Conservation (phyloP, 1,140 invertebrate species). For the Magallana ariakensis region DNA sequence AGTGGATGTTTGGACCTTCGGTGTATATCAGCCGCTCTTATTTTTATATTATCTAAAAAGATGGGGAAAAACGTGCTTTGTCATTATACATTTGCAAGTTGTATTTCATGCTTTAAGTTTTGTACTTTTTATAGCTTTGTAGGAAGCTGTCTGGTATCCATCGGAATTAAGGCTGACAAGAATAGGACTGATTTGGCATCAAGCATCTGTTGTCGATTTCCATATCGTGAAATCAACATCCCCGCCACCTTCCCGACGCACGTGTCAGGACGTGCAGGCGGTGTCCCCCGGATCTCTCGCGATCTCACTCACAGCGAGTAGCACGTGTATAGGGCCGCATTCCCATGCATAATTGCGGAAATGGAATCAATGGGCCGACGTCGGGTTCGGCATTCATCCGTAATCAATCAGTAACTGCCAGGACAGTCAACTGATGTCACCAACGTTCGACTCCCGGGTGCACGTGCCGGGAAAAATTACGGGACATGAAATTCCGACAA, state of each 20-base stretch:
- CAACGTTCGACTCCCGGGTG: background rate
- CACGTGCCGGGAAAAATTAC: background rate
- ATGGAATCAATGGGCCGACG: background rate
- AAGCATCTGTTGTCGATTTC: slow-evolving; percentile 22
- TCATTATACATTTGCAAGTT: too few species aligned
- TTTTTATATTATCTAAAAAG: too few species aligned
- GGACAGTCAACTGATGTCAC: slow-evolving; percentile 4
- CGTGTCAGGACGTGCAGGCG: background rate
- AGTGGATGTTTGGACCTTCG: too few species aligned
- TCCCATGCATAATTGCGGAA: slow-evolving; percentile 37
- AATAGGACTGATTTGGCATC: background rate
- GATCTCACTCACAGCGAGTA: background rate
- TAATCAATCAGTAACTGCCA: background rate
- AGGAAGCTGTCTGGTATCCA: background rate
- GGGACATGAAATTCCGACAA: slow-evolving; percentile 26
- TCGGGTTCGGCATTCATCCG: background rate
- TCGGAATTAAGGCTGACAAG: background rate
- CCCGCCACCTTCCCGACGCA: background rate
- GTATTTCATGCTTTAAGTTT: too few species aligned
- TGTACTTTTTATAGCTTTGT: too few species aligned
- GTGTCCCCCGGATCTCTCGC: background rate
- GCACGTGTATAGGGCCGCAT: background rate
- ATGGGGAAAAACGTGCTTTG: too few species aligned
- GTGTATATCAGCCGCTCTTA: too few species aligned
- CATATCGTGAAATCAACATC: slow-evolving; percentile 20